These are phyloP conservation scores for Amphimallon solstitiale DNA, from an alignment of 2,888 invertebrate genomes.

Conservation along the genomic window DNA sequence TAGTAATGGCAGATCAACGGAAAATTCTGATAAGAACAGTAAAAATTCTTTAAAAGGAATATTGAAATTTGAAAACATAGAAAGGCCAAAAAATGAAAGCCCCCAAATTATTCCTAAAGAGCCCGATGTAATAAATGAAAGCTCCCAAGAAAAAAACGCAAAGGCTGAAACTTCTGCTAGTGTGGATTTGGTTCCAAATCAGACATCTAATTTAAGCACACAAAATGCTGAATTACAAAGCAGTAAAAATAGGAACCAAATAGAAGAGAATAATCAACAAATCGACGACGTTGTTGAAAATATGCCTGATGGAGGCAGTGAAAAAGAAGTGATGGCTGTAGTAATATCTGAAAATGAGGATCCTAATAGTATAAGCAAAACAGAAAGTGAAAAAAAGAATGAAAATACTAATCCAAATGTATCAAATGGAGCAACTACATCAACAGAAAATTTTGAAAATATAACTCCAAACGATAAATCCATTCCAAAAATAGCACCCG, in stretches of 20 bases:
- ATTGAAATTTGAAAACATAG: background rate
- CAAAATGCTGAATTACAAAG: background rate
- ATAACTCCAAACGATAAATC: background rate
- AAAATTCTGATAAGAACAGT: background rate
- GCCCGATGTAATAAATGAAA: background rate
- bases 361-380: too few species aligned
- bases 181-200: background rate
- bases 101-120: background rate
- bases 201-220: background rate
- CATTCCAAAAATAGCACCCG: background rate
- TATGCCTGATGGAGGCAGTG: background rate
- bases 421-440: background rate
- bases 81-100: background rate
- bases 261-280: background rate
- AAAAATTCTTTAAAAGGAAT: background rate
- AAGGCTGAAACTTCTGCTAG: background rate
- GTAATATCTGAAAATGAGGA: too few species aligned
- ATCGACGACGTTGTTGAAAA: background rate
- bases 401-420: background rate
- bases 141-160: background rate
- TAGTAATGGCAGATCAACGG: background rate
- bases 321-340: too few species aligned
- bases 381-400: background rate
- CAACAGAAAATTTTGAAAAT: background rate
- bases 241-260: conserved; percentile 1